Base-by-base conservation (phyloP, 2,113 vertebrate genomes). In the Actinemys pallida region DNA sequence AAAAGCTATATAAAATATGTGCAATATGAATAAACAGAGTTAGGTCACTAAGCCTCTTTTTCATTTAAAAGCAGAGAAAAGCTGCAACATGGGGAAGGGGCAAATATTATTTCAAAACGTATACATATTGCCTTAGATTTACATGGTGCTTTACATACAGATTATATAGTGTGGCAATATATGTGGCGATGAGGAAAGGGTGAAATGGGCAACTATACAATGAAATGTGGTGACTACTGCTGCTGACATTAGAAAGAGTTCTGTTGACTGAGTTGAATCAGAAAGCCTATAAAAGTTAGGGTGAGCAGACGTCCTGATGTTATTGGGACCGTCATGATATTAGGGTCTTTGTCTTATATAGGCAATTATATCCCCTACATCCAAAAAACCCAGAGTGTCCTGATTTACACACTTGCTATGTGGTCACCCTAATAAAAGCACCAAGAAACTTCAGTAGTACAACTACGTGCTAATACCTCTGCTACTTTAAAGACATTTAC, bases 161-260 rank as follows among this genome's bases (percentile, higher is more conserved):
- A 47, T 52, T 52, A 45, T 3, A 5, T 1, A 50, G 10, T 0
- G 0, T 2, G 62, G 59, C 29, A 59, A 59, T 75, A 57, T 89
- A 45, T 45, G 47, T 81, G 1, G 16, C 27, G n/a, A 54, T 81
- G 29, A 79, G 87, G 39, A 83, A 50, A n/a, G 81, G 29, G 42
- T 56, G 27, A 49, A 5, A 22, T 69, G 52, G 49, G 88, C 19
- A 79, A 89, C 14, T 39, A 31, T 4, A 27, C 0, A 2, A 20
- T 2, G 5, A 35, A 81, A 52, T 3, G 75, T 62, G 10, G 3
- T 27, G 2, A 5, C 57, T 27, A 56, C 54, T 17, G 6, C 25
- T 9, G 22, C 29, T 24, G 8, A 4, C 35, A 80, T 27, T 57
- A 27, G 54, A 54, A 24, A 49, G 89, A 49, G 16, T 57, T 49